Conservation (phyloP, 2,797 vertebrate species). For the Gila robusta region DNA sequence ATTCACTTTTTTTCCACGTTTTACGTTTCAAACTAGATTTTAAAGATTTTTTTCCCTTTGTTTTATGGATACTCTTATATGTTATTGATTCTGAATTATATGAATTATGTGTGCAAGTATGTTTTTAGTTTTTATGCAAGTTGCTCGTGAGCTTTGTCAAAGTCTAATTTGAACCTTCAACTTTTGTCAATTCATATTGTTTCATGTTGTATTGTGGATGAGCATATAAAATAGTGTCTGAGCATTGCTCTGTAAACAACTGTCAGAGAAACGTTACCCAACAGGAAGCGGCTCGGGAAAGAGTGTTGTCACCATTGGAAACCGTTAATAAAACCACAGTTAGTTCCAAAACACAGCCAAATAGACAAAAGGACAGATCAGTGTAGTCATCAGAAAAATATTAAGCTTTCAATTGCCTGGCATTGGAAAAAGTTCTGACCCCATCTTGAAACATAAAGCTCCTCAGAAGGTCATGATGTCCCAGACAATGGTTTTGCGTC, state of each 20-base stretch:
- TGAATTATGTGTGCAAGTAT: constrained; percentile 39
- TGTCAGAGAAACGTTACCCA: constrained; percentile 29
- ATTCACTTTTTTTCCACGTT: background rate
- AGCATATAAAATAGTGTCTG: background rate
- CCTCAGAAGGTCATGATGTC: background rate
- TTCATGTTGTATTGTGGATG: background rate
- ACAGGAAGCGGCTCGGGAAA: constrained; percentile 30
- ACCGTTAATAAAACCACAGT: constrained; percentile 28
- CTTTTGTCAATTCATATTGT: background rate
- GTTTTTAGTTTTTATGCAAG: constrained; percentile 29
- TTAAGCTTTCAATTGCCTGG: constrained; percentile 7
- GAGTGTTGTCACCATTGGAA: constrained; percentile 40
- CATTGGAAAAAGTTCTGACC: background rate
- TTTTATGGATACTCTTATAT: background rate
- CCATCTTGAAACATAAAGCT: background rate
- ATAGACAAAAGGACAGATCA: background rate
- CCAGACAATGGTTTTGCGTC: background rate
- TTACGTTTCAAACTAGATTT: background rate
- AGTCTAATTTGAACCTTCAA: constrained; percentile 33
- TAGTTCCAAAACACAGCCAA: constrained; percentile 31
- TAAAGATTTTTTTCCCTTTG: background rate
- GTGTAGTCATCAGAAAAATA: background rate
- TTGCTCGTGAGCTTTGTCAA: background rate
- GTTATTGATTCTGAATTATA: constrained; percentile 15
- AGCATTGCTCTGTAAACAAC: constrained; percentile 39